Percentiles rank a stretch among this genome's conserved stretches.
Evolutionary conservation across 2,888 invertebrate species (phyloP).

Genomic region (Xanthorhoe designata): DNA sequence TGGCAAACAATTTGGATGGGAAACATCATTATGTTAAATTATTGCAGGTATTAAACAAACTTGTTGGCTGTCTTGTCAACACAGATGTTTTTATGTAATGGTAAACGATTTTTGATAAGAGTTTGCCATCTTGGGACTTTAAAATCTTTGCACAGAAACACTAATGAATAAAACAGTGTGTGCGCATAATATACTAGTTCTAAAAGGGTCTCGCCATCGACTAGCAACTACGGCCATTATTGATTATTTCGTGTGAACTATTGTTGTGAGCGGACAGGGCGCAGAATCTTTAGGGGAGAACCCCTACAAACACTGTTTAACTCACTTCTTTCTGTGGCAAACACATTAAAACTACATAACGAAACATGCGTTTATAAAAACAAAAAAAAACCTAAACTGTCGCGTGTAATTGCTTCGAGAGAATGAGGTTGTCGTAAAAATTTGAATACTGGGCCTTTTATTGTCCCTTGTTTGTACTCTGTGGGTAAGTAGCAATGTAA

Average conservation of each 20-base stretch:
- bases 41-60: no score
- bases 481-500: constrained; percentile 19
- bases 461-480: constrained; percentile 26
- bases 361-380: constrained; percentile 23
- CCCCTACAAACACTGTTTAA: constrained; percentile 42
- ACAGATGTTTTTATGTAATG: no score
- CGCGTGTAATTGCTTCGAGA: constrained; percentile 27
- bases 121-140: no score
- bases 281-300: constrained; percentile 77
- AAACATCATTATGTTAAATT: no score
- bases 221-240: constrained; percentile 59
- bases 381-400: constrained; percentile 21
- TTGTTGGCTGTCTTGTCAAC: no score
- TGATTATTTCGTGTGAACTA: constrained; percentile 80
- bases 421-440: constrained; percentile 28
- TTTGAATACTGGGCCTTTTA: constrained; percentile 29
- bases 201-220: constrained; percentile 41
- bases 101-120: no score
- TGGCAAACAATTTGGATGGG: no score
- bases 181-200: constrained; percentile 47
- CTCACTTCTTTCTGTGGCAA: constrained; percentile 32
- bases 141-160: not conserved
- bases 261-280: constrained; percentile 71
- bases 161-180: constrained; percentile 47
- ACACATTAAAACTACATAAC: constrained; percentile 29